These are phyloP conservation scores for Gymnocheta viridis DNA, from an alignment of 2,888 invertebrate species.

Conservation along the genomic window DNA sequence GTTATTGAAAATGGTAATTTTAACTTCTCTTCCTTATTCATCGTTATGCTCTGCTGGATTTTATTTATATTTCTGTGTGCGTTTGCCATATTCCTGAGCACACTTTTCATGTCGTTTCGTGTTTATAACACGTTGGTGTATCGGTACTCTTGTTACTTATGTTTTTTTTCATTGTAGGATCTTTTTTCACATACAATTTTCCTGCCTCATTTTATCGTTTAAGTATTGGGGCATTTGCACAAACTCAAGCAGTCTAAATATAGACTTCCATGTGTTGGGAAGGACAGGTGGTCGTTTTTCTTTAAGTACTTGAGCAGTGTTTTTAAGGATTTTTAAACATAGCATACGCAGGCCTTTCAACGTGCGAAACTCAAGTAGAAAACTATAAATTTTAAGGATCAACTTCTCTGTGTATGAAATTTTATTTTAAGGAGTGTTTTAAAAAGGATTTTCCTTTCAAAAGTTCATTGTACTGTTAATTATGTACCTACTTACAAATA, in stretches of 20 bases:
- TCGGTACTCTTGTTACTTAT: slow-evolving; percentile 29
- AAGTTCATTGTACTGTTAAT: slow-evolving; percentile 50
- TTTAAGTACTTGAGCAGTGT: neutral
- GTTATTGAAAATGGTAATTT: neutral
- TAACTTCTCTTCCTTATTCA: slow-evolving; percentile 21
- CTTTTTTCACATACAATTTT: slow-evolving; percentile 28
- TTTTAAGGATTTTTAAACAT: slow-evolving; percentile 39
- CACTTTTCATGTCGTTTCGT: slow-evolving; percentile 63
- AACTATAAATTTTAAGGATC: slow-evolving; percentile 16
- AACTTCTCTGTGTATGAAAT: neutral
- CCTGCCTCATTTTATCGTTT: slow-evolving; percentile 30
- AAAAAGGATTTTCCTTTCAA: slow-evolving; percentile 20
- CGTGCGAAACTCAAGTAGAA: neutral
- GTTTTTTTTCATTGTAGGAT: slow-evolving; percentile 35
- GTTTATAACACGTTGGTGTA: slow-evolving; percentile 40
- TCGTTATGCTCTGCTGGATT: slow-evolving; percentile 61
- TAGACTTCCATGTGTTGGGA: slow-evolving; percentile 60
- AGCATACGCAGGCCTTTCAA: slow-evolving; percentile 4
- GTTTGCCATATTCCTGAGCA: slow-evolving; percentile 49
- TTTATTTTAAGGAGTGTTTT: slow-evolving; percentile 25
- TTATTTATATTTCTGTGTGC: neutral
- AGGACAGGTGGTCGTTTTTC: slow-evolving; percentile 62
- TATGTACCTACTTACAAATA: neutral
- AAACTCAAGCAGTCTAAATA: slow-evolving; percentile 65
- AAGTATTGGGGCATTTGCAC: slow-evolving; percentile 47